phyloP scores from a whole-genome alignment of 2,888 invertebrate species.

The Ditula angustiorana region DNA sequence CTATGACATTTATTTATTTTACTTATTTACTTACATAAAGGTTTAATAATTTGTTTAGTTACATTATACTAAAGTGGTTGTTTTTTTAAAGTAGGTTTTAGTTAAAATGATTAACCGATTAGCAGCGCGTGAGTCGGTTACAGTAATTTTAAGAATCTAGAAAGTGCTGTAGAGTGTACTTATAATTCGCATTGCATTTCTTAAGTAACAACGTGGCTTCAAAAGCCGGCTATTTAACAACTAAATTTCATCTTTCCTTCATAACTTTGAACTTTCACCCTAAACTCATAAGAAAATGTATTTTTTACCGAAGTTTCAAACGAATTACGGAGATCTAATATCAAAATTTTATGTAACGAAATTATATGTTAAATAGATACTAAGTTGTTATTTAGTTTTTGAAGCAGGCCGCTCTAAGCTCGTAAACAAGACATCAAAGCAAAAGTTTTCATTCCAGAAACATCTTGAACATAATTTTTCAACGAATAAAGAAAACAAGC shows the following conservation, averaged over 20 bases:
- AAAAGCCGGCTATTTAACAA: not conserved
- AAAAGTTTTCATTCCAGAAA: constrained; percentile 26
- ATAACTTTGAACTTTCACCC: too few species aligned
- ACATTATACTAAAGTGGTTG: too few species aligned
- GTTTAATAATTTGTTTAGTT: too few species aligned
- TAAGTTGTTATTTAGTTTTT: constrained; percentile 20
- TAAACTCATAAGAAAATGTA: not conserved
- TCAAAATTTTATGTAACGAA: constrained; percentile 9
- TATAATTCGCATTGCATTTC: not conserved
- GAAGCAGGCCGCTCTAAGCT: constrained; percentile 3
- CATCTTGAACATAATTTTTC: not conserved
- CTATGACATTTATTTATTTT: too few species aligned
- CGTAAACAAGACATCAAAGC: constrained; percentile 19
- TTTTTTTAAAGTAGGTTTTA: too few species aligned
- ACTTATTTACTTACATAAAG: too few species aligned
- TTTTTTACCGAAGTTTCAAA: not conserved
- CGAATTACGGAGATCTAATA: constrained; percentile 15
- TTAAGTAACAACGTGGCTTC: not conserved
- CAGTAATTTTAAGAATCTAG: too few species aligned
- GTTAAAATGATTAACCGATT: too few species aligned
- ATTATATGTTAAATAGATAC: constrained; percentile 17
- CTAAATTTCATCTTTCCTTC: not conserved
- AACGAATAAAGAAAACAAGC: not conserved
- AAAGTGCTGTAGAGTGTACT: too few species aligned
- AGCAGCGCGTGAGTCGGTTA: too few species aligned